These are phyloP conservation scores for Moxostoma hubbsi DNA, from an alignment of 2,797 vertebrate genomes.

Conservation along the genomic window DNA sequence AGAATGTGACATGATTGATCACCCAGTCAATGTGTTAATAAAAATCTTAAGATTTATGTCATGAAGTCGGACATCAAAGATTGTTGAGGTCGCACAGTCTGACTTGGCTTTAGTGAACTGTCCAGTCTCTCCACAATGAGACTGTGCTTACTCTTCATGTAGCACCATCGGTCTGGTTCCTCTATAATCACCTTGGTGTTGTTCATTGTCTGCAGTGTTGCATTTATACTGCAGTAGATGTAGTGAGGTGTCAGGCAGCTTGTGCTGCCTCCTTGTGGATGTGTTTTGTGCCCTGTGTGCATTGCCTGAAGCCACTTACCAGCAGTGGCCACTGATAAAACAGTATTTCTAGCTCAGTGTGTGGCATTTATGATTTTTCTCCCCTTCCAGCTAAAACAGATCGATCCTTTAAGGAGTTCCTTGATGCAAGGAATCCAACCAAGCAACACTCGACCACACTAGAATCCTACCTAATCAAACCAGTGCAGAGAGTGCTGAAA, in stretches of 20 bases:
- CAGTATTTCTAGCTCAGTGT: background rate
- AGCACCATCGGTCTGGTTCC: too few relatives aligned
- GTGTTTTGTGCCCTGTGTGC: slow-evolving; percentile 52
- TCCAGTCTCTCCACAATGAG: too few relatives aligned
- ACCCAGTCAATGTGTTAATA: too few relatives aligned
- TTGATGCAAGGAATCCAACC: slow-evolving; percentile 91
- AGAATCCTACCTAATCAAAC: slow-evolving; percentile 98
- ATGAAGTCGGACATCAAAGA: too few relatives aligned
- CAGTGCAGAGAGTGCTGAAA: slow-evolving; percentile 96
- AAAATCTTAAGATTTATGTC: too few relatives aligned
- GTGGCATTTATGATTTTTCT: background rate
- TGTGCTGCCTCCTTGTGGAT: slow-evolving; percentile 73
- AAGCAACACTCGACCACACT: slow-evolving; percentile 97
- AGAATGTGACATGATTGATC: too few relatives aligned
- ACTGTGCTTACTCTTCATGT: too few relatives aligned
- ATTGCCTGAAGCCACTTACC: slow-evolving; percentile 27
- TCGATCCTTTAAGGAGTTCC: slow-evolving; percentile 91
- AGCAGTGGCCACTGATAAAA: background rate
- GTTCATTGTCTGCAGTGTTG: slow-evolving; percentile 38
- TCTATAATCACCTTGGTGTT: slow-evolving; percentile 31
- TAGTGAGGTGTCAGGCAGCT: slow-evolving; percentile 50
- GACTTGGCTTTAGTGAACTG: too few relatives aligned
- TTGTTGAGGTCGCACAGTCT: too few relatives aligned
- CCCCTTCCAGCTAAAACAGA: slow-evolving; percentile 88
- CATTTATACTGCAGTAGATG: slow-evolving; percentile 25